phyloP scores from a whole-genome alignment of 2,113 vertebrate species.

The Erinaceus europaeus region DNA sequence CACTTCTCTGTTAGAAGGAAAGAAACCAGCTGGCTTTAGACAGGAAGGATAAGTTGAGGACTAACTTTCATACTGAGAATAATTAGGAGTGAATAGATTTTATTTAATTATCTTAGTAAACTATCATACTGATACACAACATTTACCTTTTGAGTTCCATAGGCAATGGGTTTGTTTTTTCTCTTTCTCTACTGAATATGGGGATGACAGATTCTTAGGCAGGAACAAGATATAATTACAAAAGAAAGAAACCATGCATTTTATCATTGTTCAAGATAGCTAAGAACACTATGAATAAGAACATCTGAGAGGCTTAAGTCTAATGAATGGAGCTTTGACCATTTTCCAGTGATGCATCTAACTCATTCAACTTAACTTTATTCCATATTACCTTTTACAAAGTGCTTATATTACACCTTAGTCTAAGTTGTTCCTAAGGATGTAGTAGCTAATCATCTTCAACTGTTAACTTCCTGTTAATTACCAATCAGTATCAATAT shows the following conservation, averaged over 20 bases:
- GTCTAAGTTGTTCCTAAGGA: background rate
- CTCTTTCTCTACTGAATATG: background rate
- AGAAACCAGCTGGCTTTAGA: slow-evolving; percentile 78
- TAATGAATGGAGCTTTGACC: background rate
- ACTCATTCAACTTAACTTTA: background rate
- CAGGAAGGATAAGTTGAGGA: slow-evolving; percentile 74
- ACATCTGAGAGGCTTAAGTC: background rate
- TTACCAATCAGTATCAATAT: background rate
- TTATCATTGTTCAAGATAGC: background rate
- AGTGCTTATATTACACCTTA: background rate
- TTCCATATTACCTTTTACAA: background rate
- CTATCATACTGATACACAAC: slow-evolving; percentile 17
- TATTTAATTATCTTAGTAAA: slow-evolving; percentile 66
- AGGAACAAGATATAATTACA: background rate
- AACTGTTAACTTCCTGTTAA: slow-evolving; percentile 1
- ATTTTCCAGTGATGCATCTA: background rate
- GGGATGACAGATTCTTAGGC: background rate
- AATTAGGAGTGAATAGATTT: slow-evolving; percentile 74
- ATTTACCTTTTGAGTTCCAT: slow-evolving; percentile 41
- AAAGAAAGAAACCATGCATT: background rate
- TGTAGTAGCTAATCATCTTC: background rate
- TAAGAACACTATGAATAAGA: background rate
- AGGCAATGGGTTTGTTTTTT: slow-evolving; percentile 20
- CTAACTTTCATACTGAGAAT: slow-evolving; percentile 72
- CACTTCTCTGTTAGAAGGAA: slow-evolving; percentile 69